A percentile compares a stretch with the other conserved stretches of the same genome.
Evolutionary conservation across 2,113 vertebrate genomes (phyloP).

Genomic region (Ivindomyrus marchei): DNA sequence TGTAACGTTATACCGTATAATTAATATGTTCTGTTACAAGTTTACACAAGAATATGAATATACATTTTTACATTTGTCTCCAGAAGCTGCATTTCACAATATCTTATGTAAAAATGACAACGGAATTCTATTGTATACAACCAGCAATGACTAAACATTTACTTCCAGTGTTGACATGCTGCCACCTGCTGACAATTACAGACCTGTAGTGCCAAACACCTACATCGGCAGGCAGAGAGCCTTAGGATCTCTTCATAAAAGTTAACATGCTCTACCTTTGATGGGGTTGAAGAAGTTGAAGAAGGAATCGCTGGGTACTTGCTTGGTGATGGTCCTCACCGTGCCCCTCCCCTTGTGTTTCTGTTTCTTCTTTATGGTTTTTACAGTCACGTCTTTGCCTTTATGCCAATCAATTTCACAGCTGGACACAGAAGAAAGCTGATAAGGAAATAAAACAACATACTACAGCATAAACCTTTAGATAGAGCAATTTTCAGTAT

Average conservation of each 20-base stretch:
- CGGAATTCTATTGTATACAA: background rate
- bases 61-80: background rate
- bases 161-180: background rate
- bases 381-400: slow-evolving; percentile 93
- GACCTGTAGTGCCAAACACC: background rate
- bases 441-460: background rate
- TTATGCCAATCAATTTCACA: slow-evolving; percentile 96
- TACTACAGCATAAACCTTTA: background rate
- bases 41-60: too few species aligned
- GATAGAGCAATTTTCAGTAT: background rate
- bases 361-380: slow-evolving; percentile 96
- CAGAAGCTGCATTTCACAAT: background rate
- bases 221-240: background rate
- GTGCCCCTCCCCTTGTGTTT: slow-evolving; percentile 97
- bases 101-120: background rate
- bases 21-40: background rate
- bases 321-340: slow-evolving; percentile 87
- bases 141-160: background rate
- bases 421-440: slow-evolving; percentile 32
- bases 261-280: slow-evolving; percentile 64
- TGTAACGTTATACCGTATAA: background rate
- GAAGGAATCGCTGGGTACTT: slow-evolving; percentile 92
- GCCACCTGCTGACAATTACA: background rate
- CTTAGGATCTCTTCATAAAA: background rate
- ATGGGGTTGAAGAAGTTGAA: slow-evolving; percentile 97